Percentiles rank a stretch among this genome's conserved stretches.
Conservation (phyloP, 2,113 vertebrate genomes). For the Panurus biarmicus region DNA sequence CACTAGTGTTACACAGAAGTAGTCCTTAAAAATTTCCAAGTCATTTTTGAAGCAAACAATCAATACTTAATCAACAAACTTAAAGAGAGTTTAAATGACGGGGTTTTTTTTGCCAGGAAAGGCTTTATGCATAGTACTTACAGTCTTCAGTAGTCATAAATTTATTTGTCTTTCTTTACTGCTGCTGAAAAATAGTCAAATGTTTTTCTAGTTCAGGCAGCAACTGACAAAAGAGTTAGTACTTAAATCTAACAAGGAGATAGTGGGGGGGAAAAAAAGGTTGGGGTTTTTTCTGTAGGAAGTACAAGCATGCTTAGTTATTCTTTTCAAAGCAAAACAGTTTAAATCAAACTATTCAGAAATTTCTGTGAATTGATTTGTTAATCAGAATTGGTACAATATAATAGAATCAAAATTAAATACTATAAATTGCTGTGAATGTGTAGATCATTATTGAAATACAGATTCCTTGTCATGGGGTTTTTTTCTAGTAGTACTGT, state of each 20-base stretch:
- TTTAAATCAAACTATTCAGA: neutral
- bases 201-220: neutral
- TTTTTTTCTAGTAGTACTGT: neutral
- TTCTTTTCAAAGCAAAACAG: neutral
- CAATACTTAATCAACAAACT: neutral
- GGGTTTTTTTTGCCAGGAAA: neutral
- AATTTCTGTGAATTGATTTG: neutral
- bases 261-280: neutral
- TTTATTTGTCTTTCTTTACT: neutral
- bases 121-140: neutral
- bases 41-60: neutral
- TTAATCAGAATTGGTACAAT: neutral
- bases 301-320: neutral
- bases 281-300: neutral
- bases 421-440: neutral
- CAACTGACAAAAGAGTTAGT: neutral
- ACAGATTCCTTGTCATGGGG: neutral
- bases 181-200: neutral
- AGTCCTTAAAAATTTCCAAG: neutral
- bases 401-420: neutral
- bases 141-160: neutral
- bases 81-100: neutral
- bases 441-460: neutral
- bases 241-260: neutral
- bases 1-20: neutral